Base-by-base conservation (phyloP, 1,140 invertebrate genomes). In the Drosophila subobscura region DNA sequence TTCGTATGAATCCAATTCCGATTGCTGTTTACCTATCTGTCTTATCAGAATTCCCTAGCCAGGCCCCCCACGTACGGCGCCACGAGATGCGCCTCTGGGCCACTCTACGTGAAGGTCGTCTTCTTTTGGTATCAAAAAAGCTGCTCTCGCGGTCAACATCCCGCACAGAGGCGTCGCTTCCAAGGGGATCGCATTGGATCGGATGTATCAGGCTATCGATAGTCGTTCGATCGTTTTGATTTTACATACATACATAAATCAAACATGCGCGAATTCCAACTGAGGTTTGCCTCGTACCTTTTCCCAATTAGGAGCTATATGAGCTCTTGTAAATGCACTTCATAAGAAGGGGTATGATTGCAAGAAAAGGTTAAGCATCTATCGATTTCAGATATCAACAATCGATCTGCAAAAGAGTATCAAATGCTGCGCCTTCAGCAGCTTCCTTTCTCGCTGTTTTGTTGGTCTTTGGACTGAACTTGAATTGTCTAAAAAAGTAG, bases 391-490 rank as follows among this genome's bases (percentile, higher is more conserved):
- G 3, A 12, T 33, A 8, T 7, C 7, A 33, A 33, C 8, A 8
- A 33, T 33, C 29, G 8, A 33, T 37, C 10, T 12, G 33, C 33
- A 37, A 37, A 37, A 37, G 33, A 37, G 33, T 37, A 37, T 37
- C 4, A 37, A 37, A 37, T 12, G 10, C 33, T 37, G 10, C 33
- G 33, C 4, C 33, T 37, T 12, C 1, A 0, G 10, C 10, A 37
- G 3, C 29, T 4, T 33, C 10, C 10, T 37, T 37, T 37, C 10
- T 37, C 12, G 63, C 29, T 23, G 27, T 49, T 16, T 46, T 51
- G 46, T 63, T 79, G 56, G 63, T 41, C 72, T 73, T 66, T 27
- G 51, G 72, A 47, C 66, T 85, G 79, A 84, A 84, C 80, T 84
- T 84, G 79, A 84, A 84, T 72, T 84, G 70, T 75, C 64, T 70